Evolutionary conservation across 2,113 vertebrate genomes (phyloP).

Genomic region (Perca flavescens): DNA sequence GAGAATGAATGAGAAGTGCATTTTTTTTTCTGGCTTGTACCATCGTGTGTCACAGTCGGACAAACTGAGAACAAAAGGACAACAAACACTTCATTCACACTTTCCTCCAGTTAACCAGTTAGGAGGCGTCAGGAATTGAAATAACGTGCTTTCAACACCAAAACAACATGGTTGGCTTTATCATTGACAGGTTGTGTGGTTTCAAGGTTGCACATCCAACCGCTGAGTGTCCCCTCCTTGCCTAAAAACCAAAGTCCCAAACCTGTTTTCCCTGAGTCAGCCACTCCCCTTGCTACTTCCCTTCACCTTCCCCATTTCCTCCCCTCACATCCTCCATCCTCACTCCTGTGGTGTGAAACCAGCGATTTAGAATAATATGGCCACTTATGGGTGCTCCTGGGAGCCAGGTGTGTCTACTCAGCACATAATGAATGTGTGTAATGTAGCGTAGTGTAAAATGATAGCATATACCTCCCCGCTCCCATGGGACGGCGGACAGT

Average conservation of each 20-base stretch:
- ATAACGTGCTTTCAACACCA: slow-evolving; percentile 32
- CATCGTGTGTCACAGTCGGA: slow-evolving; percentile 25
- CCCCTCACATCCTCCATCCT: slow-evolving; percentile 59
- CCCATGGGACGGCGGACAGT: slow-evolving; percentile 77
- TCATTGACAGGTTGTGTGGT: slow-evolving; percentile 9
- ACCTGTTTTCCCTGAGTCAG: slow-evolving; percentile 67
- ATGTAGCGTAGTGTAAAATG: slow-evolving; percentile 83
- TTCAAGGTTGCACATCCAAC: slow-evolving; percentile 48
- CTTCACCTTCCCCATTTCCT: slow-evolving; percentile 52
- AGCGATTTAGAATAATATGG: slow-evolving; percentile 82
- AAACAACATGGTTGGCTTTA: slow-evolving; percentile 34
- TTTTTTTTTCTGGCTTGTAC: slow-evolving; percentile 17
- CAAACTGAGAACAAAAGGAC: slow-evolving; percentile 32
- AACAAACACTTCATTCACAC: slow-evolving; percentile 29
- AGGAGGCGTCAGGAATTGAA: slow-evolving; percentile 42
- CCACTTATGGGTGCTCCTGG: slow-evolving; percentile 81
- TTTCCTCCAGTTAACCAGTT: slow-evolving; percentile 28
- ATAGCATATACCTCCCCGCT: slow-evolving; percentile 79
- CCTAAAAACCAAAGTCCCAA: slow-evolving; percentile 38
- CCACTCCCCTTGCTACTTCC: slow-evolving; percentile 49
- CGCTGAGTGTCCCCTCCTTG: slow-evolving; percentile 19
- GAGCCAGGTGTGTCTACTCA: slow-evolving; percentile 81
- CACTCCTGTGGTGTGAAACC: slow-evolving; percentile 73
- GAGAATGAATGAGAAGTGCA: slow-evolving; percentile 39
- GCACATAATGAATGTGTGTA: slow-evolving; percentile 86